Percentiles rank a stretch among this genome's conserved stretches.
These are phyloP conservation scores for Nephrotoma flavescens DNA, from an alignment of 2,888 invertebrate genomes.

Conservation along the genomic window DNA sequence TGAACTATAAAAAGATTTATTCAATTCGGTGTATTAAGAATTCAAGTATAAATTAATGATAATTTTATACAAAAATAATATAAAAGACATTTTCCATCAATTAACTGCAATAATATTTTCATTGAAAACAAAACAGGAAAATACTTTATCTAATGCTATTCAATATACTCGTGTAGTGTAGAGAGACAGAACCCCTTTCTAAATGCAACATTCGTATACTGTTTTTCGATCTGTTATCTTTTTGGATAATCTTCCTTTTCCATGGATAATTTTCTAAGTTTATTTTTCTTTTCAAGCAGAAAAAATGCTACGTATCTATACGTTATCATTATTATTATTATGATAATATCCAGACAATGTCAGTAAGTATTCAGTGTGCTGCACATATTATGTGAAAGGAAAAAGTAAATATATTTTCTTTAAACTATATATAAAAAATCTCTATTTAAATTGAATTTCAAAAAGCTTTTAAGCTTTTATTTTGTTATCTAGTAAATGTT, in stretches of 20 bases:
- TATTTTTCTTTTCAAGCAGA: not conserved
- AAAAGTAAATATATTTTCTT: not conserved
- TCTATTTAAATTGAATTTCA: not conserved
- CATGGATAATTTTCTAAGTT: not conserved
- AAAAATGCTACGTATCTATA: not conserved
- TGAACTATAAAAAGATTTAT: too few relatives aligned
- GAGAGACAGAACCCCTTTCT: not conserved
- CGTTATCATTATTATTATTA: not conserved
- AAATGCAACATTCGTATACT: not conserved
- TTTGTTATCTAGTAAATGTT: not conserved
- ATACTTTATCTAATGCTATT: not conserved
- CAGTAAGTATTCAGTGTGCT: not conserved
- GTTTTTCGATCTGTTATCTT: not conserved
- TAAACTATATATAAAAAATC: not conserved
- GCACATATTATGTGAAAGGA: not conserved
- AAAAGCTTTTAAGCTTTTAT: not conserved
- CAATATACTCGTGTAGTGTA: not conserved
- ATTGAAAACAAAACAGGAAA: not conserved
- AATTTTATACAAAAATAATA: not conserved
- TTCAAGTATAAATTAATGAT: not conserved
- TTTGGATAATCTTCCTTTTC: not conserved
- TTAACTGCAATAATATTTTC: slow-evolving; percentile 3
- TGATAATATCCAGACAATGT: not conserved
- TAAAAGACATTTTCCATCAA: not conserved
- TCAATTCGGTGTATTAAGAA: not conserved